Conservation (phyloP, 2,113 vertebrate species). For the Candoia aspera region DNA sequence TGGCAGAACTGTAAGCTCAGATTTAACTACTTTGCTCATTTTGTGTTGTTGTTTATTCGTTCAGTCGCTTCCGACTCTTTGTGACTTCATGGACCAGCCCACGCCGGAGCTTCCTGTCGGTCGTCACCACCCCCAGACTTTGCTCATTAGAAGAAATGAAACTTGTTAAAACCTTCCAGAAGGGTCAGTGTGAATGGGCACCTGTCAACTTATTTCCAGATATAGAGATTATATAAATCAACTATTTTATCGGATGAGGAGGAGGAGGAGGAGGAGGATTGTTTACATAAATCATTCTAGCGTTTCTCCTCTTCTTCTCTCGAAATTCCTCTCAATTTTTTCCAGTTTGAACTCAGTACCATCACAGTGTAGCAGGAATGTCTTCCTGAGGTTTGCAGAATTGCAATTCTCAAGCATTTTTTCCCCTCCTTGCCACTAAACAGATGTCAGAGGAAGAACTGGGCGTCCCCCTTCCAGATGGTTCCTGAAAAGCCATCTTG, state of each 20-base stretch:
- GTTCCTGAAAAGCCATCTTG: conserved; percentile 53
- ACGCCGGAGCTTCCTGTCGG: too few species aligned
- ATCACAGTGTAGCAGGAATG: conserved; percentile 19
- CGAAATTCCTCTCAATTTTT: conserved; percentile 36
- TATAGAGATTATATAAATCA: neutral
- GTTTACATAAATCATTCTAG: neutral
- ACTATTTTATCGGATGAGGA: neutral
- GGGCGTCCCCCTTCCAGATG: conserved; percentile 66
- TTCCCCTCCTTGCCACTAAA: conserved; percentile 49
- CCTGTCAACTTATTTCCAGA: neutral
- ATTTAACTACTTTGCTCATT: neutral
- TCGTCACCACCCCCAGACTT: too few species aligned
- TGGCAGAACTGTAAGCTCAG: neutral
- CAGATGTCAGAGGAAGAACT: conserved; percentile 66
- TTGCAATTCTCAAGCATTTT: conserved; percentile 54
- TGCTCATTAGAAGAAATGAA: neutral
- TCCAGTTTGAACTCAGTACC: conserved; percentile 14
- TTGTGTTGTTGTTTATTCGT: too few species aligned
- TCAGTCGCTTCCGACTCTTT: too few species aligned
- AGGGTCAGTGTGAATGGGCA: neutral
- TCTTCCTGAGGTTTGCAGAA: conserved; percentile 42
- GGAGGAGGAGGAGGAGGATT: neutral
- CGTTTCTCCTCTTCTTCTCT: conserved; percentile 7
- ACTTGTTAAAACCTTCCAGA: neutral
- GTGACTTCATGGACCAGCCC: too few species aligned